Percentiles rank a stretch among this genome's conserved stretches.
Conservation (phyloP, 2,797 vertebrate species). For the Thalassophryne amazonica region DNA sequence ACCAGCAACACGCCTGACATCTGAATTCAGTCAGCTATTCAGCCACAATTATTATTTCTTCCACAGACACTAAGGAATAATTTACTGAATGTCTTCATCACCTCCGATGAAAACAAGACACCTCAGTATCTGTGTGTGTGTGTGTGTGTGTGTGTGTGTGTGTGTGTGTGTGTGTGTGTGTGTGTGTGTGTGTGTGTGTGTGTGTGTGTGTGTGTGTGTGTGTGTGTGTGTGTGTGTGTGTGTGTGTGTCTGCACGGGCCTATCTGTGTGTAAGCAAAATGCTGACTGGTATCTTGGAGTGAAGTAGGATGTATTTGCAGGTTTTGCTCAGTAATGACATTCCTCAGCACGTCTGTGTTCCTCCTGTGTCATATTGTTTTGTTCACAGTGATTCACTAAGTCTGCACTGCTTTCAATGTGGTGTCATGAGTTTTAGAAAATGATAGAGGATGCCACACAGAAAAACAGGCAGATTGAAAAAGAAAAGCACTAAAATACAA, state of each 20-base stretch:
- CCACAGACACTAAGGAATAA: conserved; percentile 36
- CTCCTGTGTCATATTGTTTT: conserved; percentile 35
- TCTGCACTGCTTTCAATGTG: conserved; percentile 9
- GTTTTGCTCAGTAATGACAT: conserved; percentile 65
- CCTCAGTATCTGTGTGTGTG: background rate
- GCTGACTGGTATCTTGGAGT: conserved; percentile 60
- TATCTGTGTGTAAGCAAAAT: conserved; percentile 21
- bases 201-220: conserved; percentile 19
- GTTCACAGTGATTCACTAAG: conserved; percentile 26
- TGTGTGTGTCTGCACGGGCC: conserved; percentile 16
- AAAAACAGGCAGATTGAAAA: background rate
- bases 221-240: conserved; percentile 20
- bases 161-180: conserved; percentile 15
- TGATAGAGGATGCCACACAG: too few relatives aligned
- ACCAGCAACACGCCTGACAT: conserved; percentile 41
- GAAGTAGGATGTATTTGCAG: conserved; percentile 24
- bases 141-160: too few relatives aligned
- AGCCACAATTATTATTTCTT: conserved; percentile 60
- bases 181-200: conserved; percentile 23
- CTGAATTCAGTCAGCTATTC: conserved; percentile 57
- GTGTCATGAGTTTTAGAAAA: background rate
- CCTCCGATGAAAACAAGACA: conserved; percentile 25
- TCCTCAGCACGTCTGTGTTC: conserved; percentile 57
- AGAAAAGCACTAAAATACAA: background rate
- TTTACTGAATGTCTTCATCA: conserved; percentile 54